Conservation (phyloP, 2,797 vertebrate species). For the Luscinia luscinia region DNA sequence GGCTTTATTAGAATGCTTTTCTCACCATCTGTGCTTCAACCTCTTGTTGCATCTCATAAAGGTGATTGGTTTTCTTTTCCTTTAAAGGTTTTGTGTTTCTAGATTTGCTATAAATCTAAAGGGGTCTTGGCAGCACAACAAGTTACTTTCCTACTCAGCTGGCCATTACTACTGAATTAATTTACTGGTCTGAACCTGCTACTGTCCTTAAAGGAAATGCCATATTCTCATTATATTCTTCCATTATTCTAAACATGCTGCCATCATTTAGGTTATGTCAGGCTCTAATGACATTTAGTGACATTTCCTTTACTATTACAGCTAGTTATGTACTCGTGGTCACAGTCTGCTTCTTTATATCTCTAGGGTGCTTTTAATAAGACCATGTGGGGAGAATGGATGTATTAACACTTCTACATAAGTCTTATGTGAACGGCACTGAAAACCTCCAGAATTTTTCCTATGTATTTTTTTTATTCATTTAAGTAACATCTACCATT, state of each 20-base stretch:
- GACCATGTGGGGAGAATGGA: background rate
- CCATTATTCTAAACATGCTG: constrained; percentile 10
- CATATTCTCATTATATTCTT: constrained; percentile 27
- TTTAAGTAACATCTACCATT: background rate
- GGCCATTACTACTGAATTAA: constrained; percentile 9
- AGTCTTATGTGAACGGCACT: background rate
- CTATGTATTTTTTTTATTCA: background rate
- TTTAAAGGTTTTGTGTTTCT: background rate
- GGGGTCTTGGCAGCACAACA: background rate
- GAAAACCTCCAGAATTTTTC: background rate
- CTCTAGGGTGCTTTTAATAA: constrained; percentile 6
- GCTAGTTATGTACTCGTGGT: constrained; percentile 20
- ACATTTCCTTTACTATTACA: constrained; percentile 38
- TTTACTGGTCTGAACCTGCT: constrained; percentile 14
- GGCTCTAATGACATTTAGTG: constrained; percentile 60
- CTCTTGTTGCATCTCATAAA: background rate
- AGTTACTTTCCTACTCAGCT: background rate
- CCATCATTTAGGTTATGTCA: constrained; percentile 41
- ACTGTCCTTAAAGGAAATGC: constrained; percentile 48
- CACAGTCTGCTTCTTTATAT: background rate
- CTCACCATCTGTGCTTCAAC: background rate
- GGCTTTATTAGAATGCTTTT: background rate
- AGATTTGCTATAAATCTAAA: background rate
- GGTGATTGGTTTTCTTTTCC: background rate
- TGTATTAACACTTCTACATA: background rate